Evolutionary conservation across 1,140 invertebrate genomes (phyloP).

Genomic region (Muscidifurax raptorellus): DNA sequence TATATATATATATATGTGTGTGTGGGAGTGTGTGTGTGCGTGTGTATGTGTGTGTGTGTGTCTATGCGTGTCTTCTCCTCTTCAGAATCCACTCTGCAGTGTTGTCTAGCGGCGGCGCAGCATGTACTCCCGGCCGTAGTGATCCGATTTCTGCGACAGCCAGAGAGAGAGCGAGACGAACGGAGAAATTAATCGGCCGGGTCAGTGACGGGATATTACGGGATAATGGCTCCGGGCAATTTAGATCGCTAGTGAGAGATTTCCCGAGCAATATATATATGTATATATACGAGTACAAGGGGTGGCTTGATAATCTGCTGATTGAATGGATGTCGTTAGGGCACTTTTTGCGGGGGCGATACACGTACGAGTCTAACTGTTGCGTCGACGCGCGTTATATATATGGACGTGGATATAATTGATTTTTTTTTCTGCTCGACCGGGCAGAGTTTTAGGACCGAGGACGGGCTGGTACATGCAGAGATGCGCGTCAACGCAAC

Average conservation of each 20-base stretch:
- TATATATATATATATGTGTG: too few relatives aligned
- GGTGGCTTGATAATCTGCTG: neutral
- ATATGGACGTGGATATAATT: too few relatives aligned
- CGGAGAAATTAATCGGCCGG: slow-evolving; percentile 32
- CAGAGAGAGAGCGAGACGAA: slow-evolving; percentile 11
- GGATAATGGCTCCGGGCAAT: slow-evolving; percentile 13
- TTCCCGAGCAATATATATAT: neutral
- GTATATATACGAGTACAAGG: neutral
- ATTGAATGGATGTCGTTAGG: slow-evolving; percentile 17
- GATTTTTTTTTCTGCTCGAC: neutral
- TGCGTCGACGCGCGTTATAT: neutral
- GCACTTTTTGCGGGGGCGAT: neutral
- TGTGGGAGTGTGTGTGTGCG: too few relatives aligned
- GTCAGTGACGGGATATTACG: neutral
- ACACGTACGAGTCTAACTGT: neutral
- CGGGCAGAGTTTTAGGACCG: too few relatives aligned
- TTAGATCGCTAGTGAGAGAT: slow-evolving; percentile 1
- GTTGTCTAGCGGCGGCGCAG: slow-evolving; percentile 61
- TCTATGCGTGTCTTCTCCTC: neutral
- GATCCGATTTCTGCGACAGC: slow-evolving; percentile 57
- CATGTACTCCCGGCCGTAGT: slow-evolving; percentile 60
- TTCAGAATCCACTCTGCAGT: neutral
- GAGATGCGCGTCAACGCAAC: too few relatives aligned
- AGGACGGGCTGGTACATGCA: too few relatives aligned
- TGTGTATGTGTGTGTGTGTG: neutral